Conservation (phyloP, 2,888 invertebrate genomes). For the Gymnoscelis rufifasciata region DNA sequence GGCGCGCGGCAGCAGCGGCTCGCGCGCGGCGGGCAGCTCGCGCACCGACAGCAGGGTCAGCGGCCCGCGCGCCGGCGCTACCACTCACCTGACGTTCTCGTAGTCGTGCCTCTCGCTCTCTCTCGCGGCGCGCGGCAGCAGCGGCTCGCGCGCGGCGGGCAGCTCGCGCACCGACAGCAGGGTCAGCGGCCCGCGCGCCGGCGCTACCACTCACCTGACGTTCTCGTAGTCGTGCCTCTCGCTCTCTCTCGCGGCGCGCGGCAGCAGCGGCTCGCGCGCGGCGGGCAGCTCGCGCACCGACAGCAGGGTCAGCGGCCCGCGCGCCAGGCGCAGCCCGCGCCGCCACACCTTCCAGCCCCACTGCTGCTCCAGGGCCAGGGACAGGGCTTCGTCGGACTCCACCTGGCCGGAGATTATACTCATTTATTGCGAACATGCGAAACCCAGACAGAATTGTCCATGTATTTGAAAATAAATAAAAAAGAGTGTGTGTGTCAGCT, state of each 20-base stretch:
- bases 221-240: conserved; percentile 24
- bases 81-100: conserved; percentile 31
- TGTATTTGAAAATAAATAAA: no score
- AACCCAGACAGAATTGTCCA: no score
- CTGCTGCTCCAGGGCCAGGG: conserved; percentile 81
- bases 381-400: conserved; percentile 80
- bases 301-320: conserved; percentile 89
- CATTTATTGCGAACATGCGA: no score
- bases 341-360: conserved; percentile 97
- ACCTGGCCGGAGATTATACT: conserved; percentile 53
- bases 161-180: conserved; percentile 92
- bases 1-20: conserved; percentile 51
- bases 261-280: conserved; percentile 57
- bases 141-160: conserved; percentile 71
- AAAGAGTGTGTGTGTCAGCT: no score
- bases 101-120: conserved; percentile 11
- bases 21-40: conserved; percentile 83
- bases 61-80: conserved; percentile 91
- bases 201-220: conserved; percentile 75
- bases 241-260: conserved; percentile 17
- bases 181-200: conserved; percentile 89
- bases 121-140: conserved; percentile 39
- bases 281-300: conserved; percentile 89
- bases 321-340: conserved; percentile 91
- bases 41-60: conserved; percentile 89